A percentile compares a stretch with the other conserved stretches of the same genome.
Evolutionary conservation across 2,113 vertebrate genomes (phyloP).

Genomic region (Reinhardtius hippoglossoides): DNA sequence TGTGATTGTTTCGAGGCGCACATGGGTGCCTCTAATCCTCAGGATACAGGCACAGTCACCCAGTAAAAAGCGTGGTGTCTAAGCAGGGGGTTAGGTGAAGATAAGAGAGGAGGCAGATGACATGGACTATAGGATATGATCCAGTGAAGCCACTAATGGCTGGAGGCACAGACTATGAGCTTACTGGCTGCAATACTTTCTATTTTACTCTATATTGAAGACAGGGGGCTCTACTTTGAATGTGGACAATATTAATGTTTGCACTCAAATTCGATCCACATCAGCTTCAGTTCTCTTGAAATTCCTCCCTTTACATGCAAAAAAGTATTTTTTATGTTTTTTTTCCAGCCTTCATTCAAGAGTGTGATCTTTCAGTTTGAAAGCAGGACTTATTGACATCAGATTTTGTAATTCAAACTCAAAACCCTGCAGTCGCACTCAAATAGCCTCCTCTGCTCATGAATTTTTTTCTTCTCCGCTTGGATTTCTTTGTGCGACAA

Average conservation of each 20-base stretch:
- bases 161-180: conserved; percentile 18
- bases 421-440: no score
- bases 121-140: conserved; percentile 51
- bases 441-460: no score
- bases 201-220: neutral
- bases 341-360: no score
- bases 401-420: no score
- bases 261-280: neutral
- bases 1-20: conserved; percentile 19
- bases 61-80: conserved; percentile 38
- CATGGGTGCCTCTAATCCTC: conserved; percentile 48
- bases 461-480: no score
- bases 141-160: conserved; percentile 50
- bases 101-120: conserved; percentile 36
- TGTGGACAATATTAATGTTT: no score
- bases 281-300: neutral
- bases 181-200: neutral
- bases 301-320: no score
- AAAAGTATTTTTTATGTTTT: no score
- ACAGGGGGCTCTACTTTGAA: no score
- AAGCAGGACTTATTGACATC: no score
- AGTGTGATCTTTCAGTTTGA: no score
- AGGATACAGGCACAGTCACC: conserved; percentile 17
- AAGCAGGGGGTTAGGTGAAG: conserved; percentile 27
- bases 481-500: no score